phyloP scores from a whole-genome alignment of 2,888 invertebrate species.

The Drosophila borborema region DNA sequence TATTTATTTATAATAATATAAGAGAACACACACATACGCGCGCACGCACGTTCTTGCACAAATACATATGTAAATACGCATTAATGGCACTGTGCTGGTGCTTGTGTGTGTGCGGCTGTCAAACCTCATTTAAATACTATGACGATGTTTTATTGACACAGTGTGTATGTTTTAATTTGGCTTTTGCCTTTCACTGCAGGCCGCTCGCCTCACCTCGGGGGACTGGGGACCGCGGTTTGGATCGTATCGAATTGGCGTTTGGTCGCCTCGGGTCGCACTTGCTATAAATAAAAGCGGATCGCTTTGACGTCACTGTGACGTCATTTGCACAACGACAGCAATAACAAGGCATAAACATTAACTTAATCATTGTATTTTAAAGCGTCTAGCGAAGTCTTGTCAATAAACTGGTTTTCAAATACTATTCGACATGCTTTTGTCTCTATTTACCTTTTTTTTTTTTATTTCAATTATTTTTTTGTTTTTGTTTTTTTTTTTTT shows the following conservation, averaged over 20 bases:
- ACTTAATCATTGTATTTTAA: slow-evolving; percentile 74
- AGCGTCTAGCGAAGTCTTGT: slow-evolving; percentile 63
- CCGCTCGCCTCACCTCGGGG: slow-evolving; percentile 11
- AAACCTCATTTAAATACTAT: slow-evolving; percentile 81
- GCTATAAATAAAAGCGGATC: slow-evolving; percentile 67
- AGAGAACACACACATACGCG: slow-evolving; percentile 8
- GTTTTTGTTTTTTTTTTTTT: neutral
- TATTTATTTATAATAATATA: slow-evolving; percentile 42
- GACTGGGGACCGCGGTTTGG: slow-evolving; percentile 30
- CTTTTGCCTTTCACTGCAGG: slow-evolving; percentile 71
- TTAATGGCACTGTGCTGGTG: slow-evolving; percentile 2
- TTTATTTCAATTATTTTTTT: neutral
- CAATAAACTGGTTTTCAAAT: slow-evolving; percentile 66
- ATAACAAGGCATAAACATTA: slow-evolving; percentile 75
- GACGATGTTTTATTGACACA: slow-evolving; percentile 81
- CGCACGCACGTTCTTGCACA: no score
- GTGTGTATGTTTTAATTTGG: slow-evolving; percentile 79
- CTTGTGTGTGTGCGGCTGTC: slow-evolving; percentile 60
- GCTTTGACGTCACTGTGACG: slow-evolving; percentile 82
- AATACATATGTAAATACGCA: slow-evolving; percentile 11
- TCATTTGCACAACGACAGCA: slow-evolving; percentile 69
- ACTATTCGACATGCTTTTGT: slow-evolving; percentile 24
- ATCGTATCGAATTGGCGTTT: slow-evolving; percentile 7
- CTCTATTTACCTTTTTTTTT: slow-evolving; percentile 15
- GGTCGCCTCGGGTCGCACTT: slow-evolving; percentile 42